Base-by-base conservation (phyloP, 1,140 invertebrate species). In the Brachystomella parvula region DNA sequence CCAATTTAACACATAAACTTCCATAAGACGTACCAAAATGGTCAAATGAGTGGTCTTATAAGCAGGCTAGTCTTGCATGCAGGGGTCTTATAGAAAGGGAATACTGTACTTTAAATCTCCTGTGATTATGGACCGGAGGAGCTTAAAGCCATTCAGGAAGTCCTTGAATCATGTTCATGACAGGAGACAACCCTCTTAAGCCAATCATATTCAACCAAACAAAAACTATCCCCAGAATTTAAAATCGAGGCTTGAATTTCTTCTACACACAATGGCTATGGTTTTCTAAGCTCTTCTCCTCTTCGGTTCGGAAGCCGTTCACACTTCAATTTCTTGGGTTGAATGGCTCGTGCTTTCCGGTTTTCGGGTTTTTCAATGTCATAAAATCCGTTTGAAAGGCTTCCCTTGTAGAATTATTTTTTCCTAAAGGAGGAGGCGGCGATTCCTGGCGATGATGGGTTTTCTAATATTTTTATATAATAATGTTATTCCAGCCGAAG, bases 111-210 rank as follows among this genome's bases (percentile, higher is more conserved):
- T 19, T 39, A 39, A 39, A 9, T 19, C 35, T 6, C 19, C 2
- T 58, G 71, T 47, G 77, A 77, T 71, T 68, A 76, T 26, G 78
- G 78, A 68, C 77, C 78, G 57, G 72, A 77, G 65, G 61, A 65
- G 24, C 78, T 77, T 24, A 57, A 57, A 57, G n/a, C 53, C 12
- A 29, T 57, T 57, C n/a, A 57, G 28, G 28, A 31, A 61, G 64
- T 21, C 78, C 77, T 73, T 64, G 29, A 61, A 30, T 58, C 15
- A 28, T 57, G 26, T 21, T 2, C 75, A 76, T 53, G 73, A 71
- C 15, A 39, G 78, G 49, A 53, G 12, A 19, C 9, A 53, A 44
- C 39, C n/a, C n/a, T n/a, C n/a, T n/a, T n/a, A n/a, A n/a, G n/a
- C n/a, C n/a, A n/a, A n/a, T n/a, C n/a, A n/a, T n/a, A n/a, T n/a